Conservation (phyloP, 2,113 vertebrate species). For the Spilogale gracilis region DNA sequence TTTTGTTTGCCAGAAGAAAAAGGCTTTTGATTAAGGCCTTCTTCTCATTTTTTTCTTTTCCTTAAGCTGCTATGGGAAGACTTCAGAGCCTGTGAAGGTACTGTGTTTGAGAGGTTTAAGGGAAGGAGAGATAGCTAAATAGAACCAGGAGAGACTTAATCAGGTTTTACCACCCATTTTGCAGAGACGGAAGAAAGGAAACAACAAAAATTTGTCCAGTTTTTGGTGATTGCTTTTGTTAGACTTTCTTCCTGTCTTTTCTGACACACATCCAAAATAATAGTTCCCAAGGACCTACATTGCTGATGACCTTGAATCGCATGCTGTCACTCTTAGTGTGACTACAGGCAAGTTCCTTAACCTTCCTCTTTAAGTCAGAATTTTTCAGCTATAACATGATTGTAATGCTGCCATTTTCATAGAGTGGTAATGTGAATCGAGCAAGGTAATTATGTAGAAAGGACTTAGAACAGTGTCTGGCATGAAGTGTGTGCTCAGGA, state of each 20-base stretch:
- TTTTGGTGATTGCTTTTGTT: constrained; percentile 49
- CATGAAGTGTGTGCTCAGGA: constrained; percentile 26
- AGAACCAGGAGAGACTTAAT: constrained; percentile 20
- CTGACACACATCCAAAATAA: constrained; percentile 36
- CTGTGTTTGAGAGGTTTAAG: background rate
- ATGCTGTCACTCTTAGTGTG: background rate
- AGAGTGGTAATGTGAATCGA: constrained; percentile 38
- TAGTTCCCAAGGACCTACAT: background rate
- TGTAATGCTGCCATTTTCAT: constrained; percentile 24
- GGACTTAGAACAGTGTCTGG: background rate
- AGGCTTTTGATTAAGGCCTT: constrained; percentile 78
- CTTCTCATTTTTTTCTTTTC: constrained; percentile 47
- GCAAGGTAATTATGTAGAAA: background rate
- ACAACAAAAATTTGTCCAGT: background rate
- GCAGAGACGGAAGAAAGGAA: background rate
- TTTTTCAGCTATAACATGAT: constrained; percentile 41
- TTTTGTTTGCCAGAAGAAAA: constrained; percentile 86
- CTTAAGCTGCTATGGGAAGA: constrained; percentile 77
- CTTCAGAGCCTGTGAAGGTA: constrained; percentile 44
- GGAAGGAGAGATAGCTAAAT: background rate
- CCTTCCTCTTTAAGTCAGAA: constrained; percentile 33
- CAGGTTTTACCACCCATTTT: constrained; percentile 2
- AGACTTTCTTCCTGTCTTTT: background rate
- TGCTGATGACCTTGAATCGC: constrained; percentile 13
- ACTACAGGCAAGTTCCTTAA: constrained; percentile 26